Evolutionary conservation across 2,113 vertebrate genomes (phyloP).

Genomic region (Emydocephalus ijimae): DNA sequence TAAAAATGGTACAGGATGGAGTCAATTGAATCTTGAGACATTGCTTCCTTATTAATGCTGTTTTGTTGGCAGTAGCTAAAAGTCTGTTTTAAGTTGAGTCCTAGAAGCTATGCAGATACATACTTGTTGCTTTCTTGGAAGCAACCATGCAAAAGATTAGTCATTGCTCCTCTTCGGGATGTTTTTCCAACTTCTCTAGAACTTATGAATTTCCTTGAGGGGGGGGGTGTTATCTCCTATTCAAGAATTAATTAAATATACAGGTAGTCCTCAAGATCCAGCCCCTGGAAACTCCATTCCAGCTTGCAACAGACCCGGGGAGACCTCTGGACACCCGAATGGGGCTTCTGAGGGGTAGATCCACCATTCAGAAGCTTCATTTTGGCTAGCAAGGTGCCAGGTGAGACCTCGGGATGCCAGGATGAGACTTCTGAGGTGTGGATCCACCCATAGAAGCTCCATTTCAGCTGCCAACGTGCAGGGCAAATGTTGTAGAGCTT

Average conservation of each 20-base stretch:
- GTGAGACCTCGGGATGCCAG: no score
- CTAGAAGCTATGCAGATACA: background rate
- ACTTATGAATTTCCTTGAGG: background rate
- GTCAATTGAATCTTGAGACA: background rate
- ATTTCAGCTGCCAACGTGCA: no score
- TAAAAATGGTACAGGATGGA: background rate
- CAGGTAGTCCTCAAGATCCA: no score
- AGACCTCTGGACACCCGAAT: no score
- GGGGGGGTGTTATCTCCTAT: background rate
- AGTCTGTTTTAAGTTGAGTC: background rate
- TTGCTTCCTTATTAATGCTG: background rate
- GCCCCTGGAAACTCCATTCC: no score
- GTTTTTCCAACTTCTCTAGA: background rate
- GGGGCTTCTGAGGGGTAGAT: no score
- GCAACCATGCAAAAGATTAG: background rate
- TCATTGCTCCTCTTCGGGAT: background rate
- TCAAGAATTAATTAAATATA: background rate
- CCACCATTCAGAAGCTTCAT: no score
- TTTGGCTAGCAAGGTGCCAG: no score
- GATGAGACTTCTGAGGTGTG: no score
- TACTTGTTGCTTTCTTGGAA: background rate
- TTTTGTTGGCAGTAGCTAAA: background rate
- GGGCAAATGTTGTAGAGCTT: no score
- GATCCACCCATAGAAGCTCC: no score
- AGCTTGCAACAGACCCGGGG: no score